Conservation (phyloP, 2,113 vertebrate genomes). For the Pteruthius melanotis region DNA sequence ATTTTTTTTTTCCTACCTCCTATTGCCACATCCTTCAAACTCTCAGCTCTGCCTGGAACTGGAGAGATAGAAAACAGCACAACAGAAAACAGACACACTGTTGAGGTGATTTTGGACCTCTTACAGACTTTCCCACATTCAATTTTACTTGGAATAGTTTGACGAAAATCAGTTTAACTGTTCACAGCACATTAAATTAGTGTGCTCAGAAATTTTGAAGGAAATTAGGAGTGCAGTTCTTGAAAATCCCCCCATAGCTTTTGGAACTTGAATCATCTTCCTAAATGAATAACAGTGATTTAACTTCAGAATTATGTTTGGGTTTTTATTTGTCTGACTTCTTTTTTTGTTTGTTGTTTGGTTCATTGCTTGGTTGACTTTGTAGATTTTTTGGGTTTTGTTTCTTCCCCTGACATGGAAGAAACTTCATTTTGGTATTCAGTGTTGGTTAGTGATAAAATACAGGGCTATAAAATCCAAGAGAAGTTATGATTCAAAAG, state of each 20-base stretch:
- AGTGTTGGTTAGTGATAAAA: constrained; percentile 2
- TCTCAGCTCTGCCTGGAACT: neutral
- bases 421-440: neutral
- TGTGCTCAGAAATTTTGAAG: neutral
- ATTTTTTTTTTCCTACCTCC: neutral
- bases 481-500: neutral
- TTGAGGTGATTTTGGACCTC: neutral
- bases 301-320: neutral
- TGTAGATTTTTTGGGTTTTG: neutral
- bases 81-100: neutral
- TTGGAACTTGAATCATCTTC: neutral
- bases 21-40: neutral
- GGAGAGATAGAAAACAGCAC: neutral
- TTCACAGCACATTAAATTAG: neutral
- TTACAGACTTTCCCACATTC: neutral
- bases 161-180: neutral
- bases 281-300: neutral
- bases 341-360: neutral
- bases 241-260: neutral
- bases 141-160: neutral
- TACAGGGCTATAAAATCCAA: neutral
- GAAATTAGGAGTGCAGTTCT: neutral
- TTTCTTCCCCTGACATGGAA: neutral
- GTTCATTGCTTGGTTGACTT: neutral
- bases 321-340: neutral